Evolutionary conservation across 2,113 vertebrate species (phyloP).

Genomic region (Brevimyrus niger): DNA sequence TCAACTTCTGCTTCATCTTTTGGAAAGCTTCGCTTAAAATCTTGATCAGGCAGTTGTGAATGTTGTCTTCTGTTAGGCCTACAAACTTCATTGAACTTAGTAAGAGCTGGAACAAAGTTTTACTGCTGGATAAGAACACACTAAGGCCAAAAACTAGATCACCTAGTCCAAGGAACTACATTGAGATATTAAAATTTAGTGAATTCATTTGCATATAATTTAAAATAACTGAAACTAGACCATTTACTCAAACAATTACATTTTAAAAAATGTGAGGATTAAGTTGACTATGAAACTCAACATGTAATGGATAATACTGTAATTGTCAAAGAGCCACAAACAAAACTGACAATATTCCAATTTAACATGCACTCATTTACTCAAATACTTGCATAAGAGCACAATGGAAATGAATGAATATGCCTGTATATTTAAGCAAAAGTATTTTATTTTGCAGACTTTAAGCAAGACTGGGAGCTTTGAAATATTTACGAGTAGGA

Average conservation of each 20-base stretch:
- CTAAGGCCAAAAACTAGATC: background rate
- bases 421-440: background rate
- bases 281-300: constrained; percentile 30
- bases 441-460: background rate
- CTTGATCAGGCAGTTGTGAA: background rate
- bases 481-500: background rate
- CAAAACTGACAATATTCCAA: constrained; percentile 25
- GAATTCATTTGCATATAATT: constrained; percentile 16
- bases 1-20: background rate
- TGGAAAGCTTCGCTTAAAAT: background rate
- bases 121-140: background rate
- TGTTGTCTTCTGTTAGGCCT: background rate
- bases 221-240: background rate
- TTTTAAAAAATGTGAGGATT: constrained; percentile 2
- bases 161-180: background rate
- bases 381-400: constrained; percentile 25
- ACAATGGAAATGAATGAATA: constrained; percentile 21
- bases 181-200: background rate
- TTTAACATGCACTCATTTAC: constrained; percentile 27
- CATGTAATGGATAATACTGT: background rate
- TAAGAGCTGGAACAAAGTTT: background rate
- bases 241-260: background rate
- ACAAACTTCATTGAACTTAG: background rate
- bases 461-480: background rate
- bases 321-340: constrained; percentile 2